Conservation (phyloP, 1,140 invertebrate genomes). For the roundworm (Caenorhabditis elegans) region WBcel235 BX284605.5:8664001-8664500, state of each 20-base stretch:
- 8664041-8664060: background rate
- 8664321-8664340: background rate
- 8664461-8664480: slow-evolving; percentile 27
- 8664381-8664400: too few species aligned
- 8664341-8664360: background rate
- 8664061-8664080: slow-evolving; percentile 12
- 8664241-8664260: background rate
- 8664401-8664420: background rate
- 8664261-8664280: background rate
- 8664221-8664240: background rate
- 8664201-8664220: background rate
- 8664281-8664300: background rate
- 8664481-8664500: background rate
- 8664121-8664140: background rate
- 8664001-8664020: background rate
- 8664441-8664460: background rate
- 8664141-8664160: background rate
- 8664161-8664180: background rate
- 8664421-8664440: background rate
- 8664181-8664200: background rate
- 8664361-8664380: background rate
- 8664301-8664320: background rate
- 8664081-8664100: background rate
- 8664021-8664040: too few species aligned
- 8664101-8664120: background rate